Conservation (phyloP, 2,113 vertebrate species). For the Athene cunicularia region DNA sequence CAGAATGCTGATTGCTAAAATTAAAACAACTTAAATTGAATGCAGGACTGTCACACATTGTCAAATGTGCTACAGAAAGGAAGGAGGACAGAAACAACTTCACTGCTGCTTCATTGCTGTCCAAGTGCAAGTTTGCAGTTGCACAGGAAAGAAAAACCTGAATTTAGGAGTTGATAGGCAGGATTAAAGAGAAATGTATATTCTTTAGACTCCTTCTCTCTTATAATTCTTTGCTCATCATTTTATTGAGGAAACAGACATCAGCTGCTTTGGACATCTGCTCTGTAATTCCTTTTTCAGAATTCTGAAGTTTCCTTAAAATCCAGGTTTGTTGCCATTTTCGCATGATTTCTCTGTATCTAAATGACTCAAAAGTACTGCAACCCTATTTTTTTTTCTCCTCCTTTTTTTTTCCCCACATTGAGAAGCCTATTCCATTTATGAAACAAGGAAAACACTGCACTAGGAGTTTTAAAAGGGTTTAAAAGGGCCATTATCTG, state of each 20-base stretch:
- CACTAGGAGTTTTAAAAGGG: background rate
- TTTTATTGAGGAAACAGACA: background rate
- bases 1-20: background rate
- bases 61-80: background rate
- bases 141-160: background rate
- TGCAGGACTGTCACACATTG: background rate
- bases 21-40: background rate
- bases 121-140: background rate
- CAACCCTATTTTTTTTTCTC: background rate
- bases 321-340: background rate
- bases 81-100: background rate
- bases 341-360: background rate
- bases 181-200: background rate
- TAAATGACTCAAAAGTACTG: background rate
- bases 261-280: background rate
- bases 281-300: background rate
- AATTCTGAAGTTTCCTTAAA: background rate
- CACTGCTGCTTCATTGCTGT: background rate
- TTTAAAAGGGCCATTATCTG: background rate
- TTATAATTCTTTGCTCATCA: background rate
- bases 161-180: background rate
- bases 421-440: background rate
- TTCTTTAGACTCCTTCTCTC: background rate
- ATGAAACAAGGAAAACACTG: background rate
- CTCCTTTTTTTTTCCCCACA: background rate